Conservation (phyloP, 2,797 vertebrate species). For the Mus caroli region DNA sequence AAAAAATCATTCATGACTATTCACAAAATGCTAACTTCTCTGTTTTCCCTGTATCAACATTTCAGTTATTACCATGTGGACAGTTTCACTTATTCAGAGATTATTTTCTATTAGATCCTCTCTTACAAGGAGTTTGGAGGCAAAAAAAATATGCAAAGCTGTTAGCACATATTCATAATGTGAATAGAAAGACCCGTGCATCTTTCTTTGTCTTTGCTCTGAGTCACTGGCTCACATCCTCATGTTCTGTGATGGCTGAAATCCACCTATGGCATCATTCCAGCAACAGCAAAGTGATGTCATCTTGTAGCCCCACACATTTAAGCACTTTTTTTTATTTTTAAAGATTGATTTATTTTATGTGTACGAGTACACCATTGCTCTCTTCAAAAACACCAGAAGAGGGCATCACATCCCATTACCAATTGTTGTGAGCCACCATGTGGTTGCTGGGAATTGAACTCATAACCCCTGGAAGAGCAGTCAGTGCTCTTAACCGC, state of each 20-base stretch:
- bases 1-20: not conserved
- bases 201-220: not conserved
- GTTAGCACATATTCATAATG: not conserved
- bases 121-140: not conserved
- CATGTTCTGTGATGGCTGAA: not conserved
- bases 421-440: too few species aligned
- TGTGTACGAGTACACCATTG: too few species aligned
- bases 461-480: too few species aligned
- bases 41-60: not conserved
- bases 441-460: too few species aligned
- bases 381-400: too few species aligned
- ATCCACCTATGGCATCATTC: not conserved
- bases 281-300: not conserved
- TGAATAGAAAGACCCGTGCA: not conserved
- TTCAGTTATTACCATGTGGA: slow-evolving; percentile 2
- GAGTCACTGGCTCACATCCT: not conserved
- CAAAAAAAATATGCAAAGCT: not conserved
- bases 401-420: too few species aligned
- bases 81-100: not conserved
- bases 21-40: slow-evolving; percentile 1
- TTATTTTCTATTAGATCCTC: not conserved
- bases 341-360: too few species aligned
- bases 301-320: not conserved
- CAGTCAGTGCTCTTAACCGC: too few species aligned
- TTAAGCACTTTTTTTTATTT: not conserved